Percentiles rank a stretch among this genome's conserved stretches.
These are phyloP conservation scores for Philypnodon macrostomus DNA, from an alignment of 2,797 vertebrate species.

Conservation along the genomic window DNA sequence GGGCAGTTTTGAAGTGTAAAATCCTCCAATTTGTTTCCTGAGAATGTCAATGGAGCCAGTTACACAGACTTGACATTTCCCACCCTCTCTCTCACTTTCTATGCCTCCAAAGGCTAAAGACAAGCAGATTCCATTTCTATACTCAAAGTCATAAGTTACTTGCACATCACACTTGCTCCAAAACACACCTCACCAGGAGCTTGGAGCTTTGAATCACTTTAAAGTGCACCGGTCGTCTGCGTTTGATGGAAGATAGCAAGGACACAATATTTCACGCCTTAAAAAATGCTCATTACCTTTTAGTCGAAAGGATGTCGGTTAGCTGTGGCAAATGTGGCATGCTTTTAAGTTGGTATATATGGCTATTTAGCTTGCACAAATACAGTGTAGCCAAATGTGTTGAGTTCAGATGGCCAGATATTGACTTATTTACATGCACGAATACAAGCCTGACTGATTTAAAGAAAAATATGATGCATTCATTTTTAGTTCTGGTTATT, in stretches of 20 bases:
- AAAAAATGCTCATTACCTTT: background rate
- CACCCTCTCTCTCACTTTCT: conserved; percentile 40
- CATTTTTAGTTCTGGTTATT: too few species aligned
- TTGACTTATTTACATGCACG: too few species aligned
- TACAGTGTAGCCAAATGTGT: too few species aligned
- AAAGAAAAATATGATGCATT: too few species aligned
- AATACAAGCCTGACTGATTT: too few species aligned
- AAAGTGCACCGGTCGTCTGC: conserved; percentile 5
- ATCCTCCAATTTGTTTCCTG: conserved; percentile 66
- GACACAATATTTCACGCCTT: background rate
- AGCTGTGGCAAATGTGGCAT: background rate
- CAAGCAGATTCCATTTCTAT: conserved; percentile 47
- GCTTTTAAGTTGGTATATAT: background rate
- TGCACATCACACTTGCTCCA: conserved; percentile 36
- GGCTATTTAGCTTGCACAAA: background rate
- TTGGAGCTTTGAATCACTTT: conserved; percentile 18
- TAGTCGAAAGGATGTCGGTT: background rate
- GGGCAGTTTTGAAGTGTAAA: conserved; percentile 68
- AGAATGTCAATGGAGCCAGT: conserved; percentile 67
- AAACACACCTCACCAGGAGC: conserved; percentile 29
- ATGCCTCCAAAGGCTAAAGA: conserved; percentile 53
- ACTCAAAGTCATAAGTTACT: conserved; percentile 46
- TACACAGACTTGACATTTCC: conserved; percentile 66
- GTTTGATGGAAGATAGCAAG: conserved; percentile 2
- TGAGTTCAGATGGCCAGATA: too few species aligned